Evolutionary conservation across 1,140 invertebrate genomes (phyloP), one percentile per base, ranked within the genome.

Genomic region (Drosophila rhopaloa): DNA sequence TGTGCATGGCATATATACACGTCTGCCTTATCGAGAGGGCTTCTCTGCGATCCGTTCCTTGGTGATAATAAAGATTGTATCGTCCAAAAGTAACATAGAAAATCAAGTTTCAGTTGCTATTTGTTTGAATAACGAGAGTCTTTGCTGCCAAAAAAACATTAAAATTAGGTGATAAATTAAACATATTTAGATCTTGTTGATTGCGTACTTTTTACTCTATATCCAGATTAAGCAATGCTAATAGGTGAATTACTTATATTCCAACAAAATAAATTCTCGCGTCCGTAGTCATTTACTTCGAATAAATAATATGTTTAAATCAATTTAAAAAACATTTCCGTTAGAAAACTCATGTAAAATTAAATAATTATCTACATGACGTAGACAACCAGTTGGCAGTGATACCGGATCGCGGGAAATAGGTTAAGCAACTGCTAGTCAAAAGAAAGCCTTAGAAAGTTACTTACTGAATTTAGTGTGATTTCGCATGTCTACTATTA

Each of bases 101-200:
- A 32, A 7, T 32, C 29, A 32, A 8, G 6, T 7, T 6, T 1
- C 7, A 32, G 8, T 7, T 32, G 7, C 6, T 32, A 32, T 32
- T 32, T 32, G 29, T 7, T 32, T 32, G 29, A 32, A 7, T 19
- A 2, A 24, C 24, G 24, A 44, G 35, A 37, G 29, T 62, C 29
- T 53, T 44, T 76, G 75, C 82, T 81, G 82, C 82, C 82, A 82
- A 82, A 86, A 86, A 86, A 73, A 86, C 76, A 82, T 82, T 86
- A 67, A 66, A 86, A 86, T 86, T 86, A 81, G 76, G 82, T 79
- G 86, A 78, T 86, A 85, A 81, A 80, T 58, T 73, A 80, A 85
- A 85, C 81, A 85, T 85, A 74, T 74, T 76, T 76, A 78, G 77
- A 65, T 81, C 78, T 78, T 85, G 74, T 78, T 78, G 6, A 8